Evolutionary conservation across 2,113 vertebrate species (phyloP), one percentile per base, ranked within the genome.

Genomic region (Neolamprologus kungweensis): DNA sequence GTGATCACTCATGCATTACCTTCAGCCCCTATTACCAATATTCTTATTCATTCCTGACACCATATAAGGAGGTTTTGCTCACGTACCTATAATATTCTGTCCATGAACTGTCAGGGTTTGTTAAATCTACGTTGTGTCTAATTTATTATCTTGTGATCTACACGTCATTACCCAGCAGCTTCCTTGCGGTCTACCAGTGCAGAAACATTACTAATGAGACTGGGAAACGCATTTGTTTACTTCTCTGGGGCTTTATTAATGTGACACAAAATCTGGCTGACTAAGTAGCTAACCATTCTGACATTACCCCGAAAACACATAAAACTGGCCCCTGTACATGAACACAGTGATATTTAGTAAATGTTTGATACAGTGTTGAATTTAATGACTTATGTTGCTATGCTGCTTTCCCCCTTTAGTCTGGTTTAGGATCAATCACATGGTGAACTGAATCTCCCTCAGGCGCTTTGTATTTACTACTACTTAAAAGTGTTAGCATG

Each of bases 91-190:
- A 81, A 82, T 89, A 87, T 90, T 88, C 71, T 89, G 78, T 79
- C 81, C 80, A 79, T 91, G 86, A 86, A 86, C 85, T 91, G 84
- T 89, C 35, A 37, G 63, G 82, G 80, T 91, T 91, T 89, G 90
- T 92, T 93, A 63, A 93, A 89, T 91, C 83, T 83, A 79, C 75
- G 45, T 82, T 90, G 82, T 86, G 86, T 90, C 84, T 91, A 87
- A 95, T 95, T 94, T 88, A 95, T 95, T 92, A 90, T 88, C 88
- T 88, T 86, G 68, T 79, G 83, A 90, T 94, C 71, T 80, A 85
- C 93, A 94, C 85, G 87, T 94, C 90, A 91, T 95, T 94, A 96
- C 89, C 85, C 63, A 73, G 84, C 85, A 92, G 86, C 85, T 90
- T 90, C 89, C 89, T 85, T 87, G 53, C 8, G 63, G 88, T 91